Conservation (phyloP, 2,888 invertebrate genomes). For the Brachypalpus laphriformis region DNA sequence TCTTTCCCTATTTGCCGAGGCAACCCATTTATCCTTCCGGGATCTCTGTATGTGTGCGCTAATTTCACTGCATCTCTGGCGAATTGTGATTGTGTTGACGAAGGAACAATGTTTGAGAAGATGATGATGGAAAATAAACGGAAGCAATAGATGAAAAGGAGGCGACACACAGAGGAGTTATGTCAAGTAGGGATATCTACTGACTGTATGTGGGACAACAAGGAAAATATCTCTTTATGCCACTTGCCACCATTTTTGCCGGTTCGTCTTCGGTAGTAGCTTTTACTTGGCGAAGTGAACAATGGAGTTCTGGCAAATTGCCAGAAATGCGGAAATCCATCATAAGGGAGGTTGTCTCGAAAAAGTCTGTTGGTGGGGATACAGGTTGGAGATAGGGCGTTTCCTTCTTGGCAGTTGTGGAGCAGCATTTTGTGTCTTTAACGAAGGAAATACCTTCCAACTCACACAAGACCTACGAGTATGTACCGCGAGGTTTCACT, state of each 20-base stretch:
- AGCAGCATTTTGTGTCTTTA: too few species aligned
- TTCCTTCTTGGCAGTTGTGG: constrained; percentile 20
- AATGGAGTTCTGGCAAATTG: constrained; percentile 53
- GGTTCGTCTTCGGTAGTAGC: constrained; percentile 31
- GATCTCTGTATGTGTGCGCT: constrained; percentile 35
- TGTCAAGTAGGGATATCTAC: constrained; percentile 23
- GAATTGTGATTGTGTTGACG: constrained; percentile 37
- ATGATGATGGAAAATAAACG: constrained; percentile 15
- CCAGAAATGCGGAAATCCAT: constrained; percentile 65
- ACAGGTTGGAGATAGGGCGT: constrained; percentile 29
- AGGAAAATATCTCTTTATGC: background rate
- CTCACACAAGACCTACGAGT: too few species aligned
- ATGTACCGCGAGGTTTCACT: too few species aligned
- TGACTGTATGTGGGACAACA: constrained; percentile 29
- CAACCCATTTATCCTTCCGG: constrained; percentile 59
- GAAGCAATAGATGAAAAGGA: background rate
- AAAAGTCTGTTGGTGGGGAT: constrained; percentile 17
- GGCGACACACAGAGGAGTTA: background rate
- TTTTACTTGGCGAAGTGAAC: constrained; percentile 58
- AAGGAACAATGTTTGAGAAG: constrained; percentile 26
- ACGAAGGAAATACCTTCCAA: too few species aligned
- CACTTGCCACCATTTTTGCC: constrained; percentile 49
- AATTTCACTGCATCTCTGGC: constrained; percentile 31
- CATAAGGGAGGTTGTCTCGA: constrained; percentile 27
- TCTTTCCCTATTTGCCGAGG: constrained; percentile 26